A percentile compares a stretch with the other conserved stretches of the same genome.
These are phyloP conservation scores for Crotalus viridis DNA, from an alignment of 2,113 vertebrate species.

Conservation along the genomic window DNA sequence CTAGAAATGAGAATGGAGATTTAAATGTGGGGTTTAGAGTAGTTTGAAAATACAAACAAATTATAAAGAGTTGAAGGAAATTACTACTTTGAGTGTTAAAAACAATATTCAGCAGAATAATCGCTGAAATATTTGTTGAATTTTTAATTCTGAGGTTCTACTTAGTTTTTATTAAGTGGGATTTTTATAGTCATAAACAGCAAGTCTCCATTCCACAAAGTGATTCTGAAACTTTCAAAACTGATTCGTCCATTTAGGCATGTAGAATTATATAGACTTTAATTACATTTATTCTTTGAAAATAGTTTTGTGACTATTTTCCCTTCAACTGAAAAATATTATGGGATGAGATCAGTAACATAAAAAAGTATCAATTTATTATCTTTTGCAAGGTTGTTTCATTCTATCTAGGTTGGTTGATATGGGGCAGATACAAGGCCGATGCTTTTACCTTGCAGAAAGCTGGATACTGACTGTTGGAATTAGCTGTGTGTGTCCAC, in stretches of 20 bases:
- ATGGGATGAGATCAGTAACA: conserved; percentile 10
- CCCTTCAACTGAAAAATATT: background rate
- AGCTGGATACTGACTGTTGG: conserved; percentile 54
- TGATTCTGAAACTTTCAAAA: background rate
- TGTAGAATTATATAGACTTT: background rate
- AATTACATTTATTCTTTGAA: background rate
- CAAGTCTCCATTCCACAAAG: background rate
- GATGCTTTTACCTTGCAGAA: conserved; percentile 63
- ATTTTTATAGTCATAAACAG: background rate
- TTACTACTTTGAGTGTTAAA: background rate
- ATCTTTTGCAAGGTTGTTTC: conserved; percentile 21
- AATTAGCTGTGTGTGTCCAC: conserved; percentile 61
- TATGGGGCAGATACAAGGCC: conserved; percentile 56
- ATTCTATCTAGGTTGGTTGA: conserved; percentile 31
- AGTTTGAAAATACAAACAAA: background rate
- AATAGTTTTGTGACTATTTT: background rate
- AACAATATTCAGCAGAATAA: background rate
- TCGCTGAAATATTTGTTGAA: background rate
- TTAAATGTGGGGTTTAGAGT: background rate
- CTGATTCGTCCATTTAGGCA: background rate
- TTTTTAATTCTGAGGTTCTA: background rate
- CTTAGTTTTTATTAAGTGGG: background rate
- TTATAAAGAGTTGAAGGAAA: background rate
- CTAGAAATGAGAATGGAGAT: background rate
- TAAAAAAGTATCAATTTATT: conserved; percentile 5